A percentile compares a stretch with the other conserved stretches of the same genome.
Conservation (phyloP, 2,888 invertebrate species). For the Toxonevra muliebris region DNA sequence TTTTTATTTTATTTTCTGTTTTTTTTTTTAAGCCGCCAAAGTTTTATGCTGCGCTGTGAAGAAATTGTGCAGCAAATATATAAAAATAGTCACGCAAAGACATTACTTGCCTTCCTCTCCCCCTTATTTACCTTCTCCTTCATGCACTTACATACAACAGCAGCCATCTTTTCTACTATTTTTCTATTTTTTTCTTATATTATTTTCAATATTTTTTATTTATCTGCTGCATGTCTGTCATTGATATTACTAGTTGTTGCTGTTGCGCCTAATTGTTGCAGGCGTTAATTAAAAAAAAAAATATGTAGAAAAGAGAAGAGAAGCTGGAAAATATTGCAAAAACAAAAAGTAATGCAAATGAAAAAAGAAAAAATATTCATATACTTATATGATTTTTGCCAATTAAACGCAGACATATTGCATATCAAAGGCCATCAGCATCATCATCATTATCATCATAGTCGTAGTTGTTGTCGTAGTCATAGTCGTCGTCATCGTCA, state of each 20-base stretch:
- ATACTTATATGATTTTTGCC: background rate
- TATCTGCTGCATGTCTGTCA: background rate
- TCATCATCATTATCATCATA: background rate
- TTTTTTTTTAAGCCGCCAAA: too few species aligned
- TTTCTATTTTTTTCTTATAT: background rate
- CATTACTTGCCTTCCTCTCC: too few species aligned
- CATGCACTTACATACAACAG: too few species aligned
- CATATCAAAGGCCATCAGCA: slow-evolving; percentile 21
- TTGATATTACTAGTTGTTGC: background rate
- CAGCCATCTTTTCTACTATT: too few species aligned
- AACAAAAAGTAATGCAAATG: background rate
- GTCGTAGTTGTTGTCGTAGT: background rate
- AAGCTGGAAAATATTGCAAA: background rate
- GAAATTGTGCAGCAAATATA: too few species aligned
- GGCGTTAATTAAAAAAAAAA: slow-evolving; percentile 22
- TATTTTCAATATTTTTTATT: slow-evolving; percentile 3
- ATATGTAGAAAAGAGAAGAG: background rate
- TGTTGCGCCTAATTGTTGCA: slow-evolving; percentile 13
- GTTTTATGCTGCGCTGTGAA: too few species aligned
- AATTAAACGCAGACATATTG: slow-evolving; percentile 21
- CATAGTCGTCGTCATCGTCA: background rate
- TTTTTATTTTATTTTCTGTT: too few species aligned
- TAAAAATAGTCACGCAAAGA: too few species aligned
- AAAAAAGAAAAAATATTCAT: background rate
- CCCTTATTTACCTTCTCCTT: too few species aligned